Evolutionary conservation across 2,797 vertebrate species (phyloP).

Genomic region (Paedocypris micromegethes): DNA sequence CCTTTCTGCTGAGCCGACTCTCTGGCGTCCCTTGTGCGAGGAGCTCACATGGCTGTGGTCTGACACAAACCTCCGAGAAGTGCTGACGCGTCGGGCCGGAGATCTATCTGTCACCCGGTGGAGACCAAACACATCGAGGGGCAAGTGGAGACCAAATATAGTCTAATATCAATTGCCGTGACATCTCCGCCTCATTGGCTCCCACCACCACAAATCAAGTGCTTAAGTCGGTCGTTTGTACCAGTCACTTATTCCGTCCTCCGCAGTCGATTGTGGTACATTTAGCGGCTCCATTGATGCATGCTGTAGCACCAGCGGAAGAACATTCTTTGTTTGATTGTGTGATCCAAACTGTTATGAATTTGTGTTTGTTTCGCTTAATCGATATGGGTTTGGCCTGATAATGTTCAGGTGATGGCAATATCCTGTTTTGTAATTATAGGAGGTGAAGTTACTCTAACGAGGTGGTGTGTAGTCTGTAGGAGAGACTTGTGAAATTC

Average conservation of each 20-base stretch:
- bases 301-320: no score
- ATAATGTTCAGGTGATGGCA: no score
- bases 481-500: no score
- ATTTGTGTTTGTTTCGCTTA: no score
- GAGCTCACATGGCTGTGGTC: slow-evolving; percentile 12
- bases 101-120: slow-evolving; percentile 36
- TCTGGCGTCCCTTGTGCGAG: slow-evolving; percentile 29
- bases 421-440: no score
- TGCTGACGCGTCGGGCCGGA: slow-evolving; percentile 39
- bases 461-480: no score
- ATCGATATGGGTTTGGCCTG: no score
- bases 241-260: slow-evolving; percentile 16
- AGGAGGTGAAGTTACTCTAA: no score
- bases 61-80: slow-evolving; percentile 13
- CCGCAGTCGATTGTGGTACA: neutral
- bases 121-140: slow-evolving; percentile 20
- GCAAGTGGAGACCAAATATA: slow-evolving; percentile 37
- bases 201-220: slow-evolving; percentile 28
- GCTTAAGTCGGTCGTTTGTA: slow-evolving; percentile 21
- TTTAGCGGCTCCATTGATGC: no score
- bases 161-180: slow-evolving; percentile 36
- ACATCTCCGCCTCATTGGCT: slow-evolving; percentile 36
- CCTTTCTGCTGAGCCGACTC: slow-evolving; percentile 28
- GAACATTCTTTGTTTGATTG: no score
- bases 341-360: no score